phyloP scores from a whole-genome alignment of 2,888 invertebrate species.

The Drosophila eohydei region DNA sequence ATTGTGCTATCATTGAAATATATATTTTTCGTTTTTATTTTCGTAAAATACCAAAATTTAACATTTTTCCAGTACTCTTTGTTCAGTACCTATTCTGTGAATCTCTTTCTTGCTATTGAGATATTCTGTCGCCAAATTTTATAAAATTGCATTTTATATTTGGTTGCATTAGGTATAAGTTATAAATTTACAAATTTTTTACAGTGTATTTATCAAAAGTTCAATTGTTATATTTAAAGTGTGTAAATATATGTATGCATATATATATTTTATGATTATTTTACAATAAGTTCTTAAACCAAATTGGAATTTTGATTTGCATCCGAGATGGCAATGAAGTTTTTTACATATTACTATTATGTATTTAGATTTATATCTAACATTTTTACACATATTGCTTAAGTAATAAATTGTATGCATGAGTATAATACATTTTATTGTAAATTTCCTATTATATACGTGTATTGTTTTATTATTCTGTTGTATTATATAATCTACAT shows the following conservation, averaged over 20 bases:
- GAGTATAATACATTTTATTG: conserved; percentile 53
- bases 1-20: conserved; percentile 45
- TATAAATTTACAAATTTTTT: conserved; percentile 50
- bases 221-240: conserved; percentile 63
- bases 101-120: conserved; percentile 58
- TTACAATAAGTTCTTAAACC: conserved; percentile 62
- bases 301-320: conserved; percentile 66
- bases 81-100: conserved; percentile 50
- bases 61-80: conserved; percentile 27
- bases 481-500: conserved; percentile 27
- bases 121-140: conserved; percentile 56
- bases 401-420: conserved; percentile 54
- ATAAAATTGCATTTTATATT: conserved; percentile 55
- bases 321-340: conserved; percentile 65
- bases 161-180: conserved; percentile 53
- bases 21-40: conserved; percentile 27
- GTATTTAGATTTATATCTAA: conserved; percentile 49
- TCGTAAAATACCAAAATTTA: conserved; percentile 33
- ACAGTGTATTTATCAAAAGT: conserved; percentile 65
- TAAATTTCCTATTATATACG: conserved; percentile 58
- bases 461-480: conserved; percentile 26
- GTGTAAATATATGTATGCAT: conserved; percentile 63
- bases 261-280: conserved; percentile 53
- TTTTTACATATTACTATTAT: conserved; percentile 21
- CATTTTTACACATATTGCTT: conserved; percentile 37